Base-by-base conservation (phyloP, 1,140 invertebrate genomes). In the Arion vulgaris region DNA sequence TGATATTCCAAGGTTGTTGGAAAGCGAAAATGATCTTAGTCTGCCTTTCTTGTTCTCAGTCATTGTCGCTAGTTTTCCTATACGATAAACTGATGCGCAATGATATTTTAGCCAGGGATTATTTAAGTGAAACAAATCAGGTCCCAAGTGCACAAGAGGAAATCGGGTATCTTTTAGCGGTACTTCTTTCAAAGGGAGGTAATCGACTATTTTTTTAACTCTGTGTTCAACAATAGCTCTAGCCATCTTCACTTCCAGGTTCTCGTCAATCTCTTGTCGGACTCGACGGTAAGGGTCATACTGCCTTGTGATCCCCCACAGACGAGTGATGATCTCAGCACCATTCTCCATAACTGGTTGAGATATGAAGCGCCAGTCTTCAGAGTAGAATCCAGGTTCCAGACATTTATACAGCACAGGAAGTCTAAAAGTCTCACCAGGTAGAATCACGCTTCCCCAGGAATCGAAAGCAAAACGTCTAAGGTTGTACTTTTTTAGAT, bases 281-380 rank as follows among this genome's bases (percentile, higher is more conserved):
- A 38, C 45, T 1, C 4, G 36, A 19, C 36, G 15, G n/a, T 49
- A 69, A 15, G 39, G 32, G 51, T 80, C 51, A 26, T 57, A 45
- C 15, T 49, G 26, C 11, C 66, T 66, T 19, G 78, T 80, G 41
- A 80, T 51, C 5, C 78, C 78, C 78, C 78, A 80, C 0, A 80
- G 41, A 11, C 78, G 78, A 28, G 57, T 39, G 4, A 80, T 71
- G 39, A 80, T 51, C 19, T 69, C 66, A 1, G 78, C 78, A 7
- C 78, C 78, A 51, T 80, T 80, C 32, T 80, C 78, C 39, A 80
- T 23, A 7, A 80, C 62, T 13, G 78, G 78, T 36, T 57, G 38
- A 4, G 78, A 71, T 66, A 80, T 9, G 1, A 80, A 26, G 1
- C 17, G 39, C 78, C 78, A 80, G 28, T 80, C 78, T 45, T 80